Conservation (phyloP, 2,888 invertebrate genomes). For the Lycia hirtaria region DNA sequence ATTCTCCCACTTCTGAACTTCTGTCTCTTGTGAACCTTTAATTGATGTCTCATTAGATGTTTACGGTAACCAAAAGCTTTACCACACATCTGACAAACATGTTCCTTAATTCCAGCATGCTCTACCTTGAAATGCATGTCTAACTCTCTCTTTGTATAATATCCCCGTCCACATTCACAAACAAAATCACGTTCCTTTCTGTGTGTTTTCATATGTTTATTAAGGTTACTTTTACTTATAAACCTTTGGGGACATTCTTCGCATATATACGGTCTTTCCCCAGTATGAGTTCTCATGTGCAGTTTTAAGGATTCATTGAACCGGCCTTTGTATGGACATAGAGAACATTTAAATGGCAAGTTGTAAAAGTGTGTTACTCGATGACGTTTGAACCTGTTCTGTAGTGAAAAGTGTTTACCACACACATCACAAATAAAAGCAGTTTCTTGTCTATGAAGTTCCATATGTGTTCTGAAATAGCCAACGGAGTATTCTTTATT, state of each 20-base stretch:
- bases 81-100: slow-evolving; percentile 69
- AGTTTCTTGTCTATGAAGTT: slow-evolving; percentile 56
- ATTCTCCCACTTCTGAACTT: slow-evolving; percentile 68
- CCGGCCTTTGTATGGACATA: slow-evolving; percentile 74
- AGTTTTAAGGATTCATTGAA: slow-evolving; percentile 71
- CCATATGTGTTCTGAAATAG: slow-evolving; percentile 68
- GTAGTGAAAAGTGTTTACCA: slow-evolving; percentile 67
- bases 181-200: slow-evolving; percentile 63
- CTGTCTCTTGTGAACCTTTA: slow-evolving; percentile 73
- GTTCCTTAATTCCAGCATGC: slow-evolving; percentile 73
- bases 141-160: slow-evolving; percentile 64
- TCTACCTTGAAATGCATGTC: slow-evolving; percentile 74
- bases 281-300: slow-evolving; percentile 77
- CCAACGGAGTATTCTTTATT: slow-evolving; percentile 62
- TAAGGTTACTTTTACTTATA: slow-evolving; percentile 75
- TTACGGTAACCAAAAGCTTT: slow-evolving; percentile 76
- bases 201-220: slow-evolving; percentile 69
- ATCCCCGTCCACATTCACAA: slow-evolving; percentile 73
- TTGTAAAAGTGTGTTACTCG: slow-evolving; percentile 70
- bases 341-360: slow-evolving; percentile 68
- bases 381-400: slow-evolving; percentile 66
- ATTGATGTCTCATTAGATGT: slow-evolving; percentile 78
- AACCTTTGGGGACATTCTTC: slow-evolving; percentile 68
- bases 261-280: slow-evolving; percentile 76
- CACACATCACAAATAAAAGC: slow-evolving; percentile 74